Evolutionary conservation across 2,113 vertebrate genomes (phyloP), one percentile per base, ranked within the genome.

Genomic region (Gadus chalcogrammus): DNA sequence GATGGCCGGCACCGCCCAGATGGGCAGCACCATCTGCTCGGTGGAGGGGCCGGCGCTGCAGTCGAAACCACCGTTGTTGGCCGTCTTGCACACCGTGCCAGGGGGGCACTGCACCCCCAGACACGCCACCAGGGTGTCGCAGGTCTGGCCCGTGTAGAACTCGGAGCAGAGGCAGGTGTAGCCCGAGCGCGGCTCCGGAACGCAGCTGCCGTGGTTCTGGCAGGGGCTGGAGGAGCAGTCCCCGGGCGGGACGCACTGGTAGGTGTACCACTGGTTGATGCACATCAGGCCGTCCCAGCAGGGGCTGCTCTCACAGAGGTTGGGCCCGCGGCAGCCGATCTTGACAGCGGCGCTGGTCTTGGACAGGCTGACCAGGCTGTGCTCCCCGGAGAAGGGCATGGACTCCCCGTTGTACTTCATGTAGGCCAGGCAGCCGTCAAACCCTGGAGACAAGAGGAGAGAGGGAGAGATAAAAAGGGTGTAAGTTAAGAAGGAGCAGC

Each of bases 1-100:
- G 0, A 98, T 98, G 16, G 97, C 96, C 0, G 97, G 97, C 69
- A 99, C 97, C 0, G 97, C 97, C 97, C 97, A 99, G 67, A 98
- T 93, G 0, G 97, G 97, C 64, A 99, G 87, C 3, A 94, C 92
- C 63, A 93, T 82, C 28, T 93, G 90, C 0, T 94, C 90, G 0
- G 87, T 82, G 1, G 80, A 87, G 0, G 87, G 84, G 0, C 85
- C 85, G 0, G 87, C 88, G 2, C 94, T 90, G 71, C 97, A 98
- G 31, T 90, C 64, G 27, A 95, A 93, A 2, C 93, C 94, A 0
- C 94, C 94, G 0, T 82, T 85, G 72, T 75, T 67, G 18, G 88
- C 92, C 0, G 84, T 88, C 70, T 91, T 92, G 73, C 97, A 99
- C 52, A 90, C 73, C 0, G 92, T 94, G 0, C 95, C 95, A 0